phyloP scores from a whole-genome alignment of 1,140 invertebrate genomes.

The Plectrocnemia conspersa region DNA sequence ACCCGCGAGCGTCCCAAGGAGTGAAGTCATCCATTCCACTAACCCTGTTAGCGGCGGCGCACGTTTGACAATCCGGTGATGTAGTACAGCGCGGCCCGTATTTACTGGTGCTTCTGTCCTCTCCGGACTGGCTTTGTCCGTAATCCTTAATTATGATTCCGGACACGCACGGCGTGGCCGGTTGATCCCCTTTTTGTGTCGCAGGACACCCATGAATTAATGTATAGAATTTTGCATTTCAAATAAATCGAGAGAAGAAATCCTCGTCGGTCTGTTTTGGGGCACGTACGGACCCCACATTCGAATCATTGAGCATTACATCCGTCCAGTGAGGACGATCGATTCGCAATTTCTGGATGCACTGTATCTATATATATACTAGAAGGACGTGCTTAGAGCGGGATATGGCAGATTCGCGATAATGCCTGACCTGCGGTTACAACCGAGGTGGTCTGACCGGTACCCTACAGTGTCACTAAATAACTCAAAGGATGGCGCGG shows the following conservation, averaged over 20 bases:
- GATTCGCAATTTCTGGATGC: no score
- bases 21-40: conserved; percentile 5
- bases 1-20: not conserved
- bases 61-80: not conserved
- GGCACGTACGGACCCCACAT: no score
- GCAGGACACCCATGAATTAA: conserved; percentile 4
- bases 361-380: no score
- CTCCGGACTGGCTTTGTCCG: not conserved
- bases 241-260: conserved; percentile 2
- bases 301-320: no score
- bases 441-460: no score
- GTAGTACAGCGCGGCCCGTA: not conserved
- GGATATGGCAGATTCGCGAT: no score
- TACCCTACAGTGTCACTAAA: no score
- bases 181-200: conserved; percentile 10
- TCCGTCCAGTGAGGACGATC: no score
- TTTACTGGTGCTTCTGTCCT: conserved; percentile 4
- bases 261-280: conserved; percentile 3
- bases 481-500: no score
- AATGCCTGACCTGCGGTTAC: no score
- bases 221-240: conserved; percentile 12
- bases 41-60: not conserved
- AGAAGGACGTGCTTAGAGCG: no score
- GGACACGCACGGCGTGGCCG: conserved; percentile 2
- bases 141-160: conserved; percentile 11